phyloP scores from a whole-genome alignment of 2,888 invertebrate species.

The Drosophila mulleri region DNA sequence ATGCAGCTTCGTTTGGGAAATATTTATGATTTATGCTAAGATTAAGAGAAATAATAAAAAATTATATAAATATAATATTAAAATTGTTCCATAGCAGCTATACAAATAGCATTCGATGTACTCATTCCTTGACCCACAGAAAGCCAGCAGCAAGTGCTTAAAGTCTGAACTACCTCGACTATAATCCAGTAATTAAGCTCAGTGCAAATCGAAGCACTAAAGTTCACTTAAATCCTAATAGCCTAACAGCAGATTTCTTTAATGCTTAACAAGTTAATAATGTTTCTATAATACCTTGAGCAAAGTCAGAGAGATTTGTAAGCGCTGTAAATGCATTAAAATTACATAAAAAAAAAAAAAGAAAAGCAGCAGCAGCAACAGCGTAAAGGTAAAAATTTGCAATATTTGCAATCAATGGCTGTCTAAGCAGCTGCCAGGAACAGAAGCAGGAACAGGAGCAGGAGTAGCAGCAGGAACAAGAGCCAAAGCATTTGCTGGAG shows the following conservation, averaged over 20 bases:
- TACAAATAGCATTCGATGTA: not conserved
- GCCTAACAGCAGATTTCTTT: not conserved
- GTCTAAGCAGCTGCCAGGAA: conserved; percentile 41
- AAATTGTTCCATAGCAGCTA: not conserved
- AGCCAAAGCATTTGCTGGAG: conserved; percentile 15
- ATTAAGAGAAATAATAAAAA: too few species aligned
- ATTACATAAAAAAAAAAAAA: conserved; percentile 24
- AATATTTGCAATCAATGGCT: conserved; percentile 75
- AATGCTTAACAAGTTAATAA: conserved; percentile 6
- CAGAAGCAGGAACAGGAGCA: too few species aligned
- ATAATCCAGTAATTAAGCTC: not conserved
- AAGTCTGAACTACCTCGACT: not conserved
- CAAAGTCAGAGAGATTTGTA: not conserved
- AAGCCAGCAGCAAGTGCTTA: not conserved
- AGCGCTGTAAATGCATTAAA: conserved; percentile 32
- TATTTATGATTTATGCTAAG: not conserved
- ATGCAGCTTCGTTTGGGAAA: not conserved
- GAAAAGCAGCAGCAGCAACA: conserved; percentile 6
- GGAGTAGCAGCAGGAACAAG: not conserved
- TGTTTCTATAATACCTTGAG: not conserved
- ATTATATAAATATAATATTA: not conserved
- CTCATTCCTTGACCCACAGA: not conserved
- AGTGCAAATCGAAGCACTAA: not conserved
- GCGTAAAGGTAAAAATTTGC: conserved; percentile 64
- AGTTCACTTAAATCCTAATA: not conserved